Conservation (phyloP, 2,797 vertebrate genomes). For the Anguilla anguilla region DNA sequence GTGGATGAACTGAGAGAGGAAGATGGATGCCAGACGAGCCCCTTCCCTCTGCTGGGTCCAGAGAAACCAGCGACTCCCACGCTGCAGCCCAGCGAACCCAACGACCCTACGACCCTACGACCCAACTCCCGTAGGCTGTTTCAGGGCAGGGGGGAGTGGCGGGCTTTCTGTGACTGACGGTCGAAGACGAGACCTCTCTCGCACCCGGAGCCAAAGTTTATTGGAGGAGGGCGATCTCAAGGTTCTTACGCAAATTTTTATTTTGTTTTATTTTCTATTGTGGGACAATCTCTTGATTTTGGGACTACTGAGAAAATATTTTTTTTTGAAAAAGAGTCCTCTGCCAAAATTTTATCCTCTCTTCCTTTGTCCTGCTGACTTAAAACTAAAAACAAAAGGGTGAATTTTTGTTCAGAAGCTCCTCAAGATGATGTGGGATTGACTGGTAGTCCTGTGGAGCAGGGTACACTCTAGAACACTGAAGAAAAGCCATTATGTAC, state of each 20-base stretch:
- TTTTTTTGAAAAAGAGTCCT: constrained; percentile 2
- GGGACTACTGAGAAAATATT: constrained; percentile 15
- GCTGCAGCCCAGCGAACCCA: constrained; percentile 78
- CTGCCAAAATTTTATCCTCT: constrained; percentile 25
- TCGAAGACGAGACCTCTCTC: constrained; percentile 4
- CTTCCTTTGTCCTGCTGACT: neutral
- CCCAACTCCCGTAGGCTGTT: constrained; percentile 73
- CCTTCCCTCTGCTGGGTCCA: constrained; percentile 63
- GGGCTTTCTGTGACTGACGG: constrained; percentile 54
- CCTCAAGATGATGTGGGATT: constrained; percentile 13
- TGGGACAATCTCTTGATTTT: constrained; percentile 15
- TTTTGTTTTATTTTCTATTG: neutral
- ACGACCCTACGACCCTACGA: constrained; percentile 71
- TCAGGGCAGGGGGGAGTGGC: constrained; percentile 50
- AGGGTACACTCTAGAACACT: constrained; percentile 16
- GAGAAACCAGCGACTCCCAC: constrained; percentile 60
- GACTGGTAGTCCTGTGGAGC: neutral
- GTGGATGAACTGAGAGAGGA: constrained; percentile 91
- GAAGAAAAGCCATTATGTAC: constrained; percentile 33
- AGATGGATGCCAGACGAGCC: neutral
- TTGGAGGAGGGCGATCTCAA: constrained; percentile 3
- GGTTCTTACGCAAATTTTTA: neutral
- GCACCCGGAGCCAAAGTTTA: constrained; percentile 19
- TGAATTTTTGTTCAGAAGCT: constrained; percentile 18
- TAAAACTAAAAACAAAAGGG: neutral